phyloP scores from a whole-genome alignment of 2,113 vertebrate species.

The Actenoides lindsayi region DNA sequence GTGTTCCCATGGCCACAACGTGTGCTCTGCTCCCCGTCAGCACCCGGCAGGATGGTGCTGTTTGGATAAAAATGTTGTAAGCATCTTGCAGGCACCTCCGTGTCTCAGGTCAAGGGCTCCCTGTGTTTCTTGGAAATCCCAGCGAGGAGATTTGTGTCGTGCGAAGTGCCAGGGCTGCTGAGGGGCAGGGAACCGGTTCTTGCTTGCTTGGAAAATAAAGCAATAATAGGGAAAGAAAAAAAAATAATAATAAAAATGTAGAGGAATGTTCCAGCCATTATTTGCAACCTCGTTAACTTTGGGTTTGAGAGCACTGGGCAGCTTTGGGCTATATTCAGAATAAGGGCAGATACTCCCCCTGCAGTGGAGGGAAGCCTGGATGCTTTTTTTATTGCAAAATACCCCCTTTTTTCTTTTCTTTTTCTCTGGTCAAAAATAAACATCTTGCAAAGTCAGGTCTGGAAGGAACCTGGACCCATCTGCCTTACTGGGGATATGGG shows the following conservation, averaged over 20 bases:
- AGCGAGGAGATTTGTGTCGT: neutral
- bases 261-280: neutral
- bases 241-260: no score
- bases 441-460: neutral
- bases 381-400: neutral
- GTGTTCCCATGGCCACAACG: rapidly evolving
- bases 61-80: neutral
- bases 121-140: neutral
- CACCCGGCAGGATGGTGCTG: neutral
- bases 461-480: neutral
- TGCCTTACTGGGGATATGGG: neutral
- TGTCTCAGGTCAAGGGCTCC: neutral
- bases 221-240: neutral
- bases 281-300: neutral
- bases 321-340: neutral
- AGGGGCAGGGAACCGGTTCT: neutral
- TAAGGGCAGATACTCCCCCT: neutral
- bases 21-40: neutral
- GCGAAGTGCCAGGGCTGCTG: neutral
- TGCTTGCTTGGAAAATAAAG: neutral
- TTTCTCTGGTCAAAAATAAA: neutral
- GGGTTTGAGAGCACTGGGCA: neutral
- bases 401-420: neutral
- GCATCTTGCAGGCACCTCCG: neutral
- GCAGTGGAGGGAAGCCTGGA: neutral